Percentiles rank a stretch among this genome's conserved stretches.
Evolutionary conservation across 2,113 vertebrate genomes (phyloP).

Genomic region (Nibea coibor): DNA sequence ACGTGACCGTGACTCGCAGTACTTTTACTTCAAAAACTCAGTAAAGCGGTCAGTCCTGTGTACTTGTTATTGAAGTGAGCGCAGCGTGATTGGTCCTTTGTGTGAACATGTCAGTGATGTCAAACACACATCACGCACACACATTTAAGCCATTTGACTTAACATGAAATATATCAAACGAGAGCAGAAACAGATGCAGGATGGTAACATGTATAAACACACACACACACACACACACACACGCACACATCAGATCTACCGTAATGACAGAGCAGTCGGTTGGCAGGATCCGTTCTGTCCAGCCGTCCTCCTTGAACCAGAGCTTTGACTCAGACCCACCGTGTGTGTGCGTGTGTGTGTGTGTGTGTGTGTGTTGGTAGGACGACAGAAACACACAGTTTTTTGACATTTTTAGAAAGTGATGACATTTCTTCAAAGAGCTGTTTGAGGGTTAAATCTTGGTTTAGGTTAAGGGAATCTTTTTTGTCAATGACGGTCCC

Average conservation of each 20-base stretch:
- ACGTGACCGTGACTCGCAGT: background rate
- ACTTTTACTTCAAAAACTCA: background rate
- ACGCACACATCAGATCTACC: slow-evolving; percentile 28
- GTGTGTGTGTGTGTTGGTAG: background rate
- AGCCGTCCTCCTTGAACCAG: slow-evolving; percentile 30
- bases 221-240: slow-evolving; percentile 3
- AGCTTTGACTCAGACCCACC: slow-evolving; percentile 26
- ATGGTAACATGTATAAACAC: slow-evolving; percentile 8
- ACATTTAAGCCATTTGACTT: no score
- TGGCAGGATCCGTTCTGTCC: slow-evolving; percentile 29
- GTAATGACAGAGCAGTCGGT: slow-evolving; percentile 55
- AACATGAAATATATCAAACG: slow-evolving; percentile 11
- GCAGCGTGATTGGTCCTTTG: background rate
- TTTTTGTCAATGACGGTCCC: slow-evolving; percentile 24
- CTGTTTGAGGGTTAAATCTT: background rate
- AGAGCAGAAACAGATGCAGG: background rate
- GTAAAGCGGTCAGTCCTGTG: background rate
- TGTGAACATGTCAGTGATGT: no score
- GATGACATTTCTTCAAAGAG: slow-evolving; percentile 48
- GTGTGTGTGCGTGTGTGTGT: slow-evolving; percentile 20
- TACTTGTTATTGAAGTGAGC: background rate
- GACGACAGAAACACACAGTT: background rate
- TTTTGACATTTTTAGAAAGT: slow-evolving; percentile 60
- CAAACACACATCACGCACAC: no score
- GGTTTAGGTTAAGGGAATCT: slow-evolving; percentile 18